These are phyloP conservation scores for Tupaia chinensis DNA, from an alignment of 2,113 vertebrate species.

Conservation along the genomic window DNA sequence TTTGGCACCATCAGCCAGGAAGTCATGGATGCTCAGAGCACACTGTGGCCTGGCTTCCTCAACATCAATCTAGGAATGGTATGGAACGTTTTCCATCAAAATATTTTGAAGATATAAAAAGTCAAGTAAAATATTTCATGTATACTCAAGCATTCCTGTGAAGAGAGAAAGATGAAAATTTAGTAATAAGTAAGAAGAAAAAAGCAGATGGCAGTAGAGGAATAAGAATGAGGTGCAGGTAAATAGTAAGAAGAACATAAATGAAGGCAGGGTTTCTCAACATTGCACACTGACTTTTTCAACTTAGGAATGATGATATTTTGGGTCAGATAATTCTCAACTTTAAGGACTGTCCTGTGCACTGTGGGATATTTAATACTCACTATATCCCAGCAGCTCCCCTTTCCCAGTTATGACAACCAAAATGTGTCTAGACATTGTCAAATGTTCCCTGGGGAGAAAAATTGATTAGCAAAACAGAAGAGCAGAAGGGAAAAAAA, in stretches of 20 bases:
- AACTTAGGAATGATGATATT: not conserved
- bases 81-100: not conserved
- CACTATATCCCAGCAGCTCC: not conserved
- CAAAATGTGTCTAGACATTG: not conserved
- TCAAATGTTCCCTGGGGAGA: not conserved
- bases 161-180: not conserved
- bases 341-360: not conserved
- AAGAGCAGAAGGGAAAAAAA: not conserved
- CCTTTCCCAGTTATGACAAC: not conserved
- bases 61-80: not conserved
- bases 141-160: not conserved
- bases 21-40: not conserved
- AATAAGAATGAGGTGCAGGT: not conserved
- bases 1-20: not conserved
- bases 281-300: not conserved
- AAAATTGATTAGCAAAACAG: not conserved
- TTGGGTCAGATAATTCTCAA: not conserved
- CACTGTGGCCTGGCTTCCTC: not conserved
- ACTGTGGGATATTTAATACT: not conserved
- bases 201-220: not conserved
- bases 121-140: not conserved
- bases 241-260: fast-evolving
- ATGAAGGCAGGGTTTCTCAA: not conserved
- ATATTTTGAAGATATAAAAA: not conserved
- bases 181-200: not conserved